A percentile compares a stretch with the other conserved stretches of the same genome.
Evolutionary conservation across 2,888 invertebrate species (phyloP).

Genomic region (Bimastos eiseni): DNA sequence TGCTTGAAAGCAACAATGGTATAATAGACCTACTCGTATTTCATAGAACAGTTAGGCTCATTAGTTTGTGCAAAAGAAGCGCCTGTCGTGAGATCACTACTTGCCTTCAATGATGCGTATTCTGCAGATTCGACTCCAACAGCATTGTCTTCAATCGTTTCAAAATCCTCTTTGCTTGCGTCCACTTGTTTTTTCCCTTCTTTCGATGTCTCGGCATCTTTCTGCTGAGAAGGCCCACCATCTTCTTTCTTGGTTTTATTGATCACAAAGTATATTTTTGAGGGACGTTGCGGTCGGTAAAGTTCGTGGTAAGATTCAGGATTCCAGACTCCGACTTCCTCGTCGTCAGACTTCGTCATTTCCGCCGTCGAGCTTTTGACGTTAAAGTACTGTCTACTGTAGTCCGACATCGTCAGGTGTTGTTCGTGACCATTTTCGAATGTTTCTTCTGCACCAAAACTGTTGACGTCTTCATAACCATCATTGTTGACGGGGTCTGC

Average conservation of each 20-base stretch:
- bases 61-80: neutral
- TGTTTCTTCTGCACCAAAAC: neutral
- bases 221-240: neutral
- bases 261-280: neutral
- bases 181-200: neutral
- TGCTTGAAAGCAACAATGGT: neutral
- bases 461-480: neutral
- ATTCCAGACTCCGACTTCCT: neutral
- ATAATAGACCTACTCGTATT: too few species aligned
- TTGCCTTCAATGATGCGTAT: neutral
- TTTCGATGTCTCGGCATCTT: neutral
- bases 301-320: neutral
- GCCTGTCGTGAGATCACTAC: neutral
- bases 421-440: neutral
- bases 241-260: neutral
- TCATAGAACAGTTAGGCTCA: neutral
- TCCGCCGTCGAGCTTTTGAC: neutral
- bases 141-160: neutral
- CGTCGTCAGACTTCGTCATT: neutral
- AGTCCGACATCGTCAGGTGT: neutral
- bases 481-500: neutral
- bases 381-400: neutral
- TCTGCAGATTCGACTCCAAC: neutral
- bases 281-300: neutral
- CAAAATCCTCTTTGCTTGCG: neutral